Evolutionary conservation across 2,888 invertebrate species (phyloP), one percentile per base, ranked within the genome.

Genomic region (Archips xylosteana): DNA sequence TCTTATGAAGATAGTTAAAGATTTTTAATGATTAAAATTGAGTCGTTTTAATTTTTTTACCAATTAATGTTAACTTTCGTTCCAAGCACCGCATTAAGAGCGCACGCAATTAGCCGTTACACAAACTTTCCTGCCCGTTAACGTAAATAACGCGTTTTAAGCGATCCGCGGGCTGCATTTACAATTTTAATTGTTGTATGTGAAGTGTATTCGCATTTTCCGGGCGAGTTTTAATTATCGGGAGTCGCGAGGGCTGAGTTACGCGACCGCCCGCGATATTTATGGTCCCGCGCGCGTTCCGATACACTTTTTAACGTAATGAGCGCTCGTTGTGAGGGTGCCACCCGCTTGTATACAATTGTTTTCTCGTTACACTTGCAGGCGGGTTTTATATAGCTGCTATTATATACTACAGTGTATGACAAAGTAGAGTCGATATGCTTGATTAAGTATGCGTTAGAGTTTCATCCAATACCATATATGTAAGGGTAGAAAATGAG

Each of bases 211-310:
- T 92, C 87, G 87, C 86, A 87, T 90, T 91, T 92, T 89, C 88
- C 91, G 86, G 90, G 88, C 90, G 94, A 94, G 94, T 95, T 95
- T 95, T 95, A 95, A 95, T 95, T 94, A 95, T 92, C 92, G 88
- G 88, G 87, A 91, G 92, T 93, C 92, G 92, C 90, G 92, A 87
- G 86, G 89, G 86, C 84, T 94, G 94, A 94, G 87, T 90, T 93
- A 94, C 93, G 92, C 95, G 95, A 95, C 95, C 95, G 92, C 95
- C 89, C 88, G 89, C 91, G 84, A 89, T 94, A 95, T 94, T 95
- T 95, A 95, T 94, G 91, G 88, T 89, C 86, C 85, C 88, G 85
- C 86, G 84, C 57, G 90, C 90, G 87, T 92, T 90, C 91, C 93
- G 90, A 94, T 94, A 94, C 88, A 93, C 92, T 94, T 94, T 94